These are phyloP conservation scores for Carlito syrichta DNA, from an alignment of 2,113 vertebrate species.

Conservation along the genomic window DNA sequence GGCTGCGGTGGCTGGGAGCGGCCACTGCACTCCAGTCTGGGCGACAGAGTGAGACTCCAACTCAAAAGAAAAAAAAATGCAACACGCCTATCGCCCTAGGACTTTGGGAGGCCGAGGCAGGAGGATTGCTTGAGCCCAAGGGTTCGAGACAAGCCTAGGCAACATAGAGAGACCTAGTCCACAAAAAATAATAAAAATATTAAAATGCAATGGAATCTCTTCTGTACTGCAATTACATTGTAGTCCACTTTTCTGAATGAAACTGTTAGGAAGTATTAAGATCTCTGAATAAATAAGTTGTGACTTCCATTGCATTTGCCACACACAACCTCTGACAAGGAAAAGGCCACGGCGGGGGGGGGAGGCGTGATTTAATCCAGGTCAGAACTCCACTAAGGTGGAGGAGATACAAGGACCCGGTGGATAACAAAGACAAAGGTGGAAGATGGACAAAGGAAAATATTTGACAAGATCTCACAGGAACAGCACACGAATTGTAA, in stretches of 20 bases:
- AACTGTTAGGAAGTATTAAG: conserved; percentile 8
- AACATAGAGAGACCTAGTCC: no score
- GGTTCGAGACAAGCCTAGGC: no score
- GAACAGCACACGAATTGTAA: neutral
- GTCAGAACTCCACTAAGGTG: neutral
- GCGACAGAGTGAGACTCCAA: no score
- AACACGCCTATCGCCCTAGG: no score
- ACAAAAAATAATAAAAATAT: no score
- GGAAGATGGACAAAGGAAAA: neutral
- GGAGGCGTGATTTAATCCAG: neutral
- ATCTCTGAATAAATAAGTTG: conserved; percentile 8
- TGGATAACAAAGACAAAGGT: neutral
- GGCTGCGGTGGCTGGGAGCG: no score
- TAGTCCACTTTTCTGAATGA: conserved; percentile 29
- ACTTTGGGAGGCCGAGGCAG: no score
- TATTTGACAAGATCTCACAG: neutral
- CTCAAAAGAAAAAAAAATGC: no score
- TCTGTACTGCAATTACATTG: neutral
- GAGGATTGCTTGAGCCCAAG: no score
- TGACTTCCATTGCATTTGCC: neutral
- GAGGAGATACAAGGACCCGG: neutral
- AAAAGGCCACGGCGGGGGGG: neutral
- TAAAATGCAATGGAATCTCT: neutral
- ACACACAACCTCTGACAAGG: conserved; percentile 12
- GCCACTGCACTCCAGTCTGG: no score